A percentile compares a stretch with the other conserved stretches of the same genome.
Evolutionary conservation across 2,888 invertebrate species (phyloP).

Genomic region (Caenorhabditis imperialis): DNA sequence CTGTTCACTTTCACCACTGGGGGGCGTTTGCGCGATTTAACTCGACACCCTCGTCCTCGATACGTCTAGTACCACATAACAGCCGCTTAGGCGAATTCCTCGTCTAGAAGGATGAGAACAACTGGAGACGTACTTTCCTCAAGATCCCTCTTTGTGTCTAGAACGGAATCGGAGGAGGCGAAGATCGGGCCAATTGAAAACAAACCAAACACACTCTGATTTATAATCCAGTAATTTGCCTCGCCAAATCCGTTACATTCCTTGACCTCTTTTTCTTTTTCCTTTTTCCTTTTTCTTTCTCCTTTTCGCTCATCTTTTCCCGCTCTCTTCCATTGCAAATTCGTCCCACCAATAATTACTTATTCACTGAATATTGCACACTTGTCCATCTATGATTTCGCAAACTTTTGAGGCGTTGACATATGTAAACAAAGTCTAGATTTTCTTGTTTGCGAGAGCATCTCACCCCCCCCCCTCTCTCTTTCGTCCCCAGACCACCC

Average conservation of each 20-base stretch:
- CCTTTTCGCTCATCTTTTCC: background rate
- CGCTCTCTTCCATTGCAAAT: too few relatives aligned
- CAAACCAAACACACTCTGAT: constrained; percentile 28
- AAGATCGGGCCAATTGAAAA: too few relatives aligned
- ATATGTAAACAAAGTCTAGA: constrained; percentile 54
- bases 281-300: constrained; percentile 12
- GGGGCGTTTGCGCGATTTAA: constrained; percentile 50
- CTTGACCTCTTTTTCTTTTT: constrained; percentile 46
- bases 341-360: too few relatives aligned
- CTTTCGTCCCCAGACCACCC: too few relatives aligned
- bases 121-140: constrained; percentile 45
- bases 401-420: constrained; percentile 44
- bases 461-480: too few relatives aligned
- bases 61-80: constrained; percentile 54
- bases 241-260: constrained; percentile 47
- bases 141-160: background rate
- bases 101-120: constrained; percentile 49
- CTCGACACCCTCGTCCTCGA: constrained; percentile 48
- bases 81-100: constrained; percentile 37
- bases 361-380: constrained; percentile 1
- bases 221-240: constrained; percentile 51
- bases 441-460: constrained; percentile 52
- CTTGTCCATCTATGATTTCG: constrained; percentile 35
- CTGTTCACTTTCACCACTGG: constrained; percentile 47
- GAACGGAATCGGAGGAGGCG: too few relatives aligned